These are phyloP conservation scores for Magallana ariakensis DNA, from an alignment of 1,140 invertebrate species.

Conservation along the genomic window DNA sequence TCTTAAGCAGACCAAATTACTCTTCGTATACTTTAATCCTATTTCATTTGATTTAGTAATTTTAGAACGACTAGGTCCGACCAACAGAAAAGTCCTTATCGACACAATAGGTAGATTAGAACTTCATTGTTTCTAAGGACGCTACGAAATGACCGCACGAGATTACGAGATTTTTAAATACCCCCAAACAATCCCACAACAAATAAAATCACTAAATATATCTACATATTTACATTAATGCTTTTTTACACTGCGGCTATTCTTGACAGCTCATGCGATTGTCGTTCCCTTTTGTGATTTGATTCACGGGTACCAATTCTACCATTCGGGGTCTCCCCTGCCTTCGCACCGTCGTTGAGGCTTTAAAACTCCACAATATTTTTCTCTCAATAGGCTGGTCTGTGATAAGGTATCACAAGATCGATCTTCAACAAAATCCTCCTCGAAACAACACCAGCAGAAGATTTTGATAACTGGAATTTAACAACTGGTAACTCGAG, in stretches of 20 bases:
- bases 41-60: slow-evolving; percentile 6
- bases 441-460: slow-evolving; percentile 6
- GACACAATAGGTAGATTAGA: slow-evolving; percentile 1
- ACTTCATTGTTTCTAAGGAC: slow-evolving; percentile 13
- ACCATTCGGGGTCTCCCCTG: background rate
- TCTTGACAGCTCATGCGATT: background rate
- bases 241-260: background rate
- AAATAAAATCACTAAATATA: slow-evolving; percentile 33
- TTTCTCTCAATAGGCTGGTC: background rate
- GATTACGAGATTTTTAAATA: slow-evolving; percentile 35
- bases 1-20: no score
- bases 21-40: background rate
- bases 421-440: slow-evolving; percentile 29
- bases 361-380: slow-evolving; percentile 26
- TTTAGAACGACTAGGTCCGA: background rate
- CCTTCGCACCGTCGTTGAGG: background rate
- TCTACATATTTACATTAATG: slow-evolving; percentile 38
- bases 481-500: slow-evolving; percentile 25
- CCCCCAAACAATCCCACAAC: slow-evolving; percentile 1
- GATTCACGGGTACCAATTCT: slow-evolving; percentile 15
- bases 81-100: background rate
- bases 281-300: background rate
- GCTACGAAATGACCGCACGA: slow-evolving; percentile 6
- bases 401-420: slow-evolving; percentile 21
- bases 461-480: slow-evolving; percentile 36